Conservation (phyloP, 2,888 invertebrate genomes). For the Xestia c-nigrum region DNA sequence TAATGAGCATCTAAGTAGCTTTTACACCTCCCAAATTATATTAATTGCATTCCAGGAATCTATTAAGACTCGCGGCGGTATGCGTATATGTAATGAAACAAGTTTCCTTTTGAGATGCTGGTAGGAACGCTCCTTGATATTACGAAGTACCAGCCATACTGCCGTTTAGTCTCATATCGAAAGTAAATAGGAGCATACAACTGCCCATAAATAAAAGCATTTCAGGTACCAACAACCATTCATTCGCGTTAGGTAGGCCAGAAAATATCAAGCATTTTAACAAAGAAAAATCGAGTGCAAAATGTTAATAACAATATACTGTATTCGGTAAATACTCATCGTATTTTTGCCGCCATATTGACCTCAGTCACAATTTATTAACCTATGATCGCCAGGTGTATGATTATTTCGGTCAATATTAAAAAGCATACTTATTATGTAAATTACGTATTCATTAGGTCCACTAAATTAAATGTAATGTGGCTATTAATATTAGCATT, state of each 20-base stretch:
- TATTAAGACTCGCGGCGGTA: background rate
- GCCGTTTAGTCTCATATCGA: background rate
- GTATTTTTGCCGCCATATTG: slow-evolving; percentile 1
- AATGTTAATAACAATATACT: slow-evolving; percentile 15
- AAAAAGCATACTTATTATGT: slow-evolving; percentile 33
- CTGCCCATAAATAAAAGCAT: background rate
- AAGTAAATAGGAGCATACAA: background rate
- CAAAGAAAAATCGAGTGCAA: background rate
- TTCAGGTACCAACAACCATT: background rate
- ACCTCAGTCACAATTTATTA: slow-evolving; percentile 22
- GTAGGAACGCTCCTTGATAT: background rate
- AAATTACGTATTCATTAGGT: slow-evolving; percentile 44
- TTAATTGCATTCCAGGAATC: slow-evolving; percentile 9
- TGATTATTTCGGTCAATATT: slow-evolving; percentile 30
- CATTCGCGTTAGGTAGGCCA: background rate
- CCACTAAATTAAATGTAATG: slow-evolving; percentile 44
- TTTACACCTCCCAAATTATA: slow-evolving; percentile 6
- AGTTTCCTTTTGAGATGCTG: background rate
- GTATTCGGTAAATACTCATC: background rate
- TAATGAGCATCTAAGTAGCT: background rate
- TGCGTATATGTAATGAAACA: background rate
- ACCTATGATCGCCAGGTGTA: slow-evolving; percentile 34
- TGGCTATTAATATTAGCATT: slow-evolving; percentile 33
- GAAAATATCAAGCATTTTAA: slow-evolving; percentile 4
- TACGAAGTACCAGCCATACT: background rate